phyloP scores from a whole-genome alignment of 2,888 invertebrate genomes.

The Phymatocera aterrima region DNA sequence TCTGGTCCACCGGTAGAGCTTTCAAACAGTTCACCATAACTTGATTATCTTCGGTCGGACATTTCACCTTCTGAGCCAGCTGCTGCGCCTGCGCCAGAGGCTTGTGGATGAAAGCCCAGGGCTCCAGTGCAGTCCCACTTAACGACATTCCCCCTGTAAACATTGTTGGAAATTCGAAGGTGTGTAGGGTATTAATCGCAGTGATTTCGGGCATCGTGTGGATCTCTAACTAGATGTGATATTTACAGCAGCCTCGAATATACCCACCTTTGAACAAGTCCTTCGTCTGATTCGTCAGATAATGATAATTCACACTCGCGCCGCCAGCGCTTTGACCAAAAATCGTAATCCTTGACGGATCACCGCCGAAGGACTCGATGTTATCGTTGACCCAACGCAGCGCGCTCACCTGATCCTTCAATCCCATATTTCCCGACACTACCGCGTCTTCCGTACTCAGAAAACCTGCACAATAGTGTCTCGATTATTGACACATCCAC shows the following conservation, averaged over 20 bases:
- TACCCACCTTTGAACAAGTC: slow-evolving; percentile 72
- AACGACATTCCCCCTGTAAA: slow-evolving; percentile 79
- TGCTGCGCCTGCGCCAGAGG: slow-evolving; percentile 79
- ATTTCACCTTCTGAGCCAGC: slow-evolving; percentile 79
- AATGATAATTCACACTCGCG: too few species aligned
- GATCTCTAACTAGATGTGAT: neutral
- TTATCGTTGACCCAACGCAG: slow-evolving; percentile 83
- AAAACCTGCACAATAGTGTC: slow-evolving; percentile 81
- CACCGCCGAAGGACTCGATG: slow-evolving; percentile 83
- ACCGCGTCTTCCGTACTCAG: slow-evolving; percentile 84
- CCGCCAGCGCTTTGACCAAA: slow-evolving; percentile 86
- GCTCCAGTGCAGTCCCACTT: slow-evolving; percentile 83
- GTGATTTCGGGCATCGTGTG: neutral
- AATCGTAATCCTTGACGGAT: slow-evolving; percentile 82
- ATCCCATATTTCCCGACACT: slow-evolving; percentile 83
- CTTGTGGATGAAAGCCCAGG: slow-evolving; percentile 74
- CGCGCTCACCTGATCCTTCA: slow-evolving; percentile 85
- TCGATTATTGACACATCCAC: too few species aligned
- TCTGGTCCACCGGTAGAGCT: slow-evolving; percentile 77
- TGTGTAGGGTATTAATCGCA: too few species aligned
- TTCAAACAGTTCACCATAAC: slow-evolving; percentile 80
- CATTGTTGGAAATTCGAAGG: too few species aligned
- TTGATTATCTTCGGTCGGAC: slow-evolving; percentile 75
- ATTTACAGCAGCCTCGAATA: neutral
- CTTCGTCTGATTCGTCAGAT: slow-evolving; percentile 80